These are phyloP conservation scores for Turnix velox DNA, from an alignment of 2,113 vertebrate species.

Conservation along the genomic window DNA sequence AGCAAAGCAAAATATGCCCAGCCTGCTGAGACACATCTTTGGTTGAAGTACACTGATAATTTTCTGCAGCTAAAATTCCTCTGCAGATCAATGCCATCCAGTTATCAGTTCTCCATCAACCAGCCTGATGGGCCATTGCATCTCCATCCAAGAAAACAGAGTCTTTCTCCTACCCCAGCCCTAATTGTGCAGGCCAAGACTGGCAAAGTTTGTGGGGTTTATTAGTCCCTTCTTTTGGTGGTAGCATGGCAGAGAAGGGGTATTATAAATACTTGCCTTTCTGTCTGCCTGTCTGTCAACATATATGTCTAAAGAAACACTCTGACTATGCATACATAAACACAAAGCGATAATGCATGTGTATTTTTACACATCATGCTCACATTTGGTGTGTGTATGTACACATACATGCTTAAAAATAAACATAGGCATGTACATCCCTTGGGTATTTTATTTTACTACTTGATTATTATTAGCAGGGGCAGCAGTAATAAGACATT, in stretches of 20 bases:
- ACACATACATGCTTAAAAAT: neutral
- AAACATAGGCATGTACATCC: neutral
- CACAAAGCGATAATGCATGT: neutral
- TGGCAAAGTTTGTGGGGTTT: neutral
- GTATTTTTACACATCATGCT: neutral
- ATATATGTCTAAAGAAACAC: neutral
- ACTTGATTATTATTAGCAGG: slow-evolving; percentile 23
- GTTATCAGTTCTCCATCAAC: neutral
- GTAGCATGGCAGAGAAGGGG: slow-evolving; percentile 4
- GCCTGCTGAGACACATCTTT: neutral
- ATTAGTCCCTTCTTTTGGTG: neutral
- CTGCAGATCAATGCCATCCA: neutral
- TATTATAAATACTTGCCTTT: slow-evolving; percentile 44
- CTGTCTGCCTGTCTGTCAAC: slow-evolving; percentile 13
- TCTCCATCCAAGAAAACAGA: neutral
- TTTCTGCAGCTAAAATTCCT: slow-evolving; percentile 25
- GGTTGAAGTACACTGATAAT: neutral
- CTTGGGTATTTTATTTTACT: slow-evolving; percentile 16
- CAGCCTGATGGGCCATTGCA: neutral
- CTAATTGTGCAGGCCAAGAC: neutral
- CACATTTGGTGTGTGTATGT: neutral
- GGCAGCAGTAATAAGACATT: slow-evolving; percentile 25
- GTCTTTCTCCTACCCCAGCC: neutral
- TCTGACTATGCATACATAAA: neutral
- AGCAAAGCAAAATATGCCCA: neutral